Base-by-base conservation (phyloP, 2,888 invertebrate genomes). In the Torymus tubicola region DNA sequence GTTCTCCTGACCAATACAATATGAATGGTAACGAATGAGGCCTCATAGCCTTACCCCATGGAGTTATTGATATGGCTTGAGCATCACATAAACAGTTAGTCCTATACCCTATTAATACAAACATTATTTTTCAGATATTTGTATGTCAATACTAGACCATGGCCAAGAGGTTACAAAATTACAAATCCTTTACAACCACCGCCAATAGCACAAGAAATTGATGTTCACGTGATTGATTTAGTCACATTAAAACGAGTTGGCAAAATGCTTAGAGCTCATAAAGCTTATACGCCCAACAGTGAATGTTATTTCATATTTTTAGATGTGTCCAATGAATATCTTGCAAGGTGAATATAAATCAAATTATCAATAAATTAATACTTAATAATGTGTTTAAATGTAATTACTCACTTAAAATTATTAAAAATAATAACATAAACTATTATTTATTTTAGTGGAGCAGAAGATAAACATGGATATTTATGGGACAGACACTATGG, bases 241-340 rank as follows among this genome's bases (percentile, higher is more conserved):
- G 93, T 94, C 79, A 95, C 94, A 0, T 91, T 96, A 81, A 94
- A 94, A 87, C 93, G 94, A 88, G 95, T 96, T 4, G 96, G 96
- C 4, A 95, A 94, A 78, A 95, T 96, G 94, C 89, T 96, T 50
- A 92, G 95, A 80, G 93, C 96, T 0, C 96, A 96, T 89, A 95
- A 95, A 88, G 96, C 96, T 0, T 97, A 95, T 88, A 96, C 96
- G 2, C 94, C 96, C 0, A 96, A 96, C 87, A 95, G 95, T 77
- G 96, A 96, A 87, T 96, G 96, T 86, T 96, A 96, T 89, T 96
- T 96, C 87, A 96, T 96, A 87, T 97, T 96, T 90, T 91, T 96
- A 65, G 96, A 96, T 89, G 96, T 96, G 5, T 95, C 94, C 86
- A 93, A 96, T 84, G 94, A 96, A 88, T 96, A 96, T 90, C 95